Evolutionary conservation across 1,140 invertebrate species (phyloP), one percentile per base, ranked within the genome.

Genomic region (Papilio helenus): DNA sequence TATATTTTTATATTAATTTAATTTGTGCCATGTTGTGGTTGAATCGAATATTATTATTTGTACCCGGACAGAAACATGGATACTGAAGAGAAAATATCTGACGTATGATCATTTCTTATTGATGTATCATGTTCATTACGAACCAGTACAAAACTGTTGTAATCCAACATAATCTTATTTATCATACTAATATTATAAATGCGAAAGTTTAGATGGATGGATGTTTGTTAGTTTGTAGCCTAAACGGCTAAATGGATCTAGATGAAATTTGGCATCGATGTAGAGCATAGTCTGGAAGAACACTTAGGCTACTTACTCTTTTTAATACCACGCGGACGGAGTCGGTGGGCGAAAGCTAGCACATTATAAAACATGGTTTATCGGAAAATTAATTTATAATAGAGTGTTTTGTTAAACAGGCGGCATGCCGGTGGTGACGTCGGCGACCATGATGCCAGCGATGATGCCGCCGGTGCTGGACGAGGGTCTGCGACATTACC

Each of bases 391-490:
- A 16, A 44, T 2, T 72, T 26, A 76, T 76, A 61, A 68, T 29
- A 51, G 16, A 14, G 0, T 73, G 73, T 72, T 73, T 65, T 20
- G 77, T 72, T 61, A 85, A 86, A 1, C 88, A 94, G 92, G 89
- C 77, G 96, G 97, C 55, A 97, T 98, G 95, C 98, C 97, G 76
- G 97, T 99, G 89, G 97, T 98, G 94, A 97, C 98, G 81, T 98
- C 98, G 42, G 97, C 97, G 55, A 87, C 90, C 9, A 94, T 94
- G 91, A 91, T 98, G 98, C 88, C 98, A 97, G 95, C 96, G n/a
- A 85, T 98, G 93, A 96, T 98, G 83, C 97, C 98, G 92, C 98
- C 98, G 90, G 98, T 98, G 85, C 96, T 98, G 82, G 98, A 98
- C 93, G 98, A 98, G 92, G 97, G 97, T 79, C 95, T 99, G 83